Evolutionary conservation across 2,888 invertebrate species (phyloP), one percentile per base, ranked within the genome.

Genomic region (Agapetus fuscipes): DNA sequence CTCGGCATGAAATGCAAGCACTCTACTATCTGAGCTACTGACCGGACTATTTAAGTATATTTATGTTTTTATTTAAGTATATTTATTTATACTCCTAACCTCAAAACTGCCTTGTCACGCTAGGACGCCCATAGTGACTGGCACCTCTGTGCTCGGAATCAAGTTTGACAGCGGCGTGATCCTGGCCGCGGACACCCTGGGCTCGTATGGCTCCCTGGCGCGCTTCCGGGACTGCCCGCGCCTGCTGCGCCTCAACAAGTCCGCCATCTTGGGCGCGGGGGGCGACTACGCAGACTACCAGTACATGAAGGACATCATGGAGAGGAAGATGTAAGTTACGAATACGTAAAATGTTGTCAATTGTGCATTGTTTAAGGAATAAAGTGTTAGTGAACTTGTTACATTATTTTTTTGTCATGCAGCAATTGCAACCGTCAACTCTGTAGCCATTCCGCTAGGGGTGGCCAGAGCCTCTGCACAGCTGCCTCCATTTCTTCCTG

Each of bases 221-320:
- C 75, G 95, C 39, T 98, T 81, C 62, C 75, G 87, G 41, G 78
- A 87, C 61, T 80, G 88, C 38, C 78, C 85, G 1, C 77, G 97
- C 45, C 75, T 97, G 5, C 70, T 86, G 55, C 83, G 84, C 64
- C 84, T 98, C 24, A 98, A 97, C 55, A 79, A 90, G 35, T 78
- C 83, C 48, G 90, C 88, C 16, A 71, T 97, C 34, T 64, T 97
- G 9, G 96, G 93, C 0, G 86, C 85, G 37, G 83, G 89, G 38
- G 98, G 97, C 3, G 98, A 98, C 64, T 95, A 90, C 56, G 97
- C 94, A 6, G 98, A 99, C 62, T 98, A 80, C 59, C 97, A 98
- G 62, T 93, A 84, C 59, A 69, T 95, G 41, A 80, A 80, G 55
- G 82, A 82, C 51, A 74, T 86, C 43, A 80, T 95, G 54, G 81